Evolutionary conservation across 1,140 invertebrate species (phyloP).

Genomic region (Drosophila sp.): DNA sequence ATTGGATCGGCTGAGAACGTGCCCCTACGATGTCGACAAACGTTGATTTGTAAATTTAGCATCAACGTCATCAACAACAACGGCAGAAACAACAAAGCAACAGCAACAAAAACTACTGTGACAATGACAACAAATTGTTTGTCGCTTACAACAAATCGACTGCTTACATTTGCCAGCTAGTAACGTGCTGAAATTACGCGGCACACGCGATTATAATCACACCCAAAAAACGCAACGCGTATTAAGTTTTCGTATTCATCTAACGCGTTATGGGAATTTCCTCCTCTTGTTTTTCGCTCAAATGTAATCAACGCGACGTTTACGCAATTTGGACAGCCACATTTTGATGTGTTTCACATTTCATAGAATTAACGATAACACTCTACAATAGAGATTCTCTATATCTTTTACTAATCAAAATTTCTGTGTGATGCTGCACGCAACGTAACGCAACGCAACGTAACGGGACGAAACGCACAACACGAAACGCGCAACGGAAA

Average conservation of each 20-base stretch:
- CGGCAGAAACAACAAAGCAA: constrained; percentile 3
- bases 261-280: constrained; percentile 1
- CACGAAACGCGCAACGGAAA: constrained; percentile 44
- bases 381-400: constrained; percentile 18
- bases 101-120: constrained; percentile 20
- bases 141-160: constrained; percentile 49
- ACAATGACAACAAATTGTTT: constrained; percentile 67
- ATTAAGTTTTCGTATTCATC: constrained; percentile 31
- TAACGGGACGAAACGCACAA: constrained; percentile 39
- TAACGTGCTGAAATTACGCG: constrained; percentile 37
- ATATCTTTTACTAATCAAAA: constrained; percentile 29
- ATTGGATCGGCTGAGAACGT: constrained; percentile 45
- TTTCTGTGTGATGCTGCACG: constrained; percentile 22
- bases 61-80: constrained; percentile 22
- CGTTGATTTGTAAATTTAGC: constrained; percentile 49
- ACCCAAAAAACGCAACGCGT: constrained; percentile 34
- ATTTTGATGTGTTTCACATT: constrained; percentile 49
- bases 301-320: constrained; percentile 28
- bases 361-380: constrained; percentile 20
- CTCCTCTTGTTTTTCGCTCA: constrained; percentile 16
- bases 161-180: constrained; percentile 50
- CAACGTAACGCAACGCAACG: constrained; percentile 29
- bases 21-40: constrained; percentile 25
- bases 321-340: constrained; percentile 36
- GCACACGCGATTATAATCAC: constrained; percentile 47